These are phyloP conservation scores for Eira barbara DNA, from an alignment of 2,113 vertebrate species.

Conservation along the genomic window DNA sequence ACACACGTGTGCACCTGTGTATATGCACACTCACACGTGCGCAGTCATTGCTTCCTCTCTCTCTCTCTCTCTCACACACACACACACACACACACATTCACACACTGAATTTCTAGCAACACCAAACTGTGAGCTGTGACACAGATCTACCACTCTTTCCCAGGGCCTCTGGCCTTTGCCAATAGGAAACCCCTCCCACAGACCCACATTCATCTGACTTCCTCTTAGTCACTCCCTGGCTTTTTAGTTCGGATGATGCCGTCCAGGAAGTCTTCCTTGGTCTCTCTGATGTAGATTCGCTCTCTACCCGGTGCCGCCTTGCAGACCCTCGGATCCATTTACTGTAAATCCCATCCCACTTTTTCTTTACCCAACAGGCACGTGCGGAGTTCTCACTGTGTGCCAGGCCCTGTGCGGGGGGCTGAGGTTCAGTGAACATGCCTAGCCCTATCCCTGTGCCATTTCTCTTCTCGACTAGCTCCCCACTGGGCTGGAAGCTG, in stretches of 20 bases:
- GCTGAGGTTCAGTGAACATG: too few relatives aligned
- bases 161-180: not conserved
- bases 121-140: not conserved
- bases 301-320: not conserved
- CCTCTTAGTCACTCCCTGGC: not conserved
- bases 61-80: too few relatives aligned
- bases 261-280: not conserved
- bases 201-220: not conserved
- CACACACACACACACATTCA: too few relatives aligned
- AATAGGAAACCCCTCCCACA: not conserved
- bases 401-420: not conserved
- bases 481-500: not conserved
- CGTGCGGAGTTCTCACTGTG: not conserved
- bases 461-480: not conserved
- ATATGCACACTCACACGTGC: too few relatives aligned
- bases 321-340: not conserved
- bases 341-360: not conserved
- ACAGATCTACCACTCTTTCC: not conserved
- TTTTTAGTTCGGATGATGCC: not conserved
- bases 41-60: not conserved
- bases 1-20: accelerated
- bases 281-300: not conserved
- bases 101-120: not conserved
- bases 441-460: accelerated
- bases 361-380: not conserved